phyloP scores from a whole-genome alignment of 1,140 invertebrate genomes.

The Grapholita molesta region DNA sequence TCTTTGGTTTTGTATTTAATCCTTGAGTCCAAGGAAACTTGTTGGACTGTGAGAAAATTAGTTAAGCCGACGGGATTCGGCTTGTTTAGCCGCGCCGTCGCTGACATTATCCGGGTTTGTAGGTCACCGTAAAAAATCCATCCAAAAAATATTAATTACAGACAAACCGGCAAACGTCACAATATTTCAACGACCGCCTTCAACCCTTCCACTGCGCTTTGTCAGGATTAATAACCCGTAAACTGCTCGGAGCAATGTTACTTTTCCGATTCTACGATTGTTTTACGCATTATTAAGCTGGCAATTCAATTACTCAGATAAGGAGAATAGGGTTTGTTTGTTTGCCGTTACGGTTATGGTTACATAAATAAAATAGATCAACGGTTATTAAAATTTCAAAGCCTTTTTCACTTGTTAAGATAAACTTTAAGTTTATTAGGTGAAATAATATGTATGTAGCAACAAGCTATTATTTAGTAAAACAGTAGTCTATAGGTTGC shows the following conservation, averaged over 20 bases:
- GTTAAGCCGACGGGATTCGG: too few species aligned
- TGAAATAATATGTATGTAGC: too few species aligned
- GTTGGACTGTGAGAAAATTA: too few species aligned
- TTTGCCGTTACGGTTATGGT: conserved; percentile 17
- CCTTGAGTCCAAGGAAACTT: too few species aligned
- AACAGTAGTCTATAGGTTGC: too few species aligned
- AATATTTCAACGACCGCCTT: conserved; percentile 55
- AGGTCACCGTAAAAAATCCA: conserved; percentile 9
- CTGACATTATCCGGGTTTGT: background rate
- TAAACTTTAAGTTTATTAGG: too few species aligned
- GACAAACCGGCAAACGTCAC: conserved; percentile 33
- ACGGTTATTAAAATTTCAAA: background rate
- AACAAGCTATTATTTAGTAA: too few species aligned
- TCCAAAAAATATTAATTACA: conserved; percentile 8
- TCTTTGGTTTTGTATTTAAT: too few species aligned
- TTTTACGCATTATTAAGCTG: conserved; percentile 75
- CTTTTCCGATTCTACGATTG: conserved; percentile 71
- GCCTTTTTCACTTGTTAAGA: background rate
- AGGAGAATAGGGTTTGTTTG: conserved; percentile 48
- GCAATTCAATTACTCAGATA: conserved; percentile 71
- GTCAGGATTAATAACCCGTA: conserved; percentile 74
- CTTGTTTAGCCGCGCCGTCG: too few species aligned
- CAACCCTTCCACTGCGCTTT: conserved; percentile 70
- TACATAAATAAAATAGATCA: background rate
- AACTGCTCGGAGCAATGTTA: conserved; percentile 52